These are phyloP conservation scores for Xanthia icteritia DNA, from an alignment of 2,888 invertebrate genomes.

Conservation along the genomic window DNA sequence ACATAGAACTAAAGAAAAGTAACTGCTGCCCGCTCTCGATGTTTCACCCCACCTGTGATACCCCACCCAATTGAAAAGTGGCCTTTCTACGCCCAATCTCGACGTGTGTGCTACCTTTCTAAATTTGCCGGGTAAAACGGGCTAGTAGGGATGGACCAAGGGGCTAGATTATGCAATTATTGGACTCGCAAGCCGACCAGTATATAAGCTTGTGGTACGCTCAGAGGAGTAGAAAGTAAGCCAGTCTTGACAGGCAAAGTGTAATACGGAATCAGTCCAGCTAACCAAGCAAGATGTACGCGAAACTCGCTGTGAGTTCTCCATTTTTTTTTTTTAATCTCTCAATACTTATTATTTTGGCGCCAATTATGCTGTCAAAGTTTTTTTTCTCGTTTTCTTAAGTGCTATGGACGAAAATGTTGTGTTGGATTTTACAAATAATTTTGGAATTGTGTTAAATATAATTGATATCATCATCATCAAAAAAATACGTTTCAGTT, in stretches of 20 bases:
- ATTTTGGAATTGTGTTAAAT: background rate
- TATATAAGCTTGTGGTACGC: slow-evolving; percentile 85
- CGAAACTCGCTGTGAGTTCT: slow-evolving; percentile 87
- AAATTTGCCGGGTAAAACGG: slow-evolving; percentile 79
- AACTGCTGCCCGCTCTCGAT: slow-evolving; percentile 57
- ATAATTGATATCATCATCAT: background rate
- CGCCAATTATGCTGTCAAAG: slow-evolving; percentile 25
- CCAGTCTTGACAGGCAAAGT: slow-evolving; percentile 80
- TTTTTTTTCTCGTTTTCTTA: background rate
- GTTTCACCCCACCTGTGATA: slow-evolving; percentile 78
- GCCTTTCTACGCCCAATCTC: slow-evolving; percentile 70
- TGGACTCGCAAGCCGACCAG: slow-evolving; percentile 76
- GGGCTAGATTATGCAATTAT: slow-evolving; percentile 86
- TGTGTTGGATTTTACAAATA: background rate
- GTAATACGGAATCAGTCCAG: slow-evolving; percentile 86
- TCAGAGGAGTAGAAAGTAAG: slow-evolving; percentile 83
- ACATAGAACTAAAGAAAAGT: slow-evolving; percentile 61
- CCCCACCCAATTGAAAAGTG: slow-evolving; percentile 76
- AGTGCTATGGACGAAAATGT: background rate
- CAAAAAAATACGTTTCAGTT: background rate
- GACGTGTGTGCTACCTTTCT: slow-evolving; percentile 75
- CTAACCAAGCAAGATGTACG: slow-evolving; percentile 87
- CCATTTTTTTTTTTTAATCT: background rate
- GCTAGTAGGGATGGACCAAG: slow-evolving; percentile 86
- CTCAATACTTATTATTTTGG: slow-evolving; percentile 11